These are phyloP conservation scores for Priocnemis perturbator DNA, from an alignment of 2,888 invertebrate species.

Conservation along the genomic window DNA sequence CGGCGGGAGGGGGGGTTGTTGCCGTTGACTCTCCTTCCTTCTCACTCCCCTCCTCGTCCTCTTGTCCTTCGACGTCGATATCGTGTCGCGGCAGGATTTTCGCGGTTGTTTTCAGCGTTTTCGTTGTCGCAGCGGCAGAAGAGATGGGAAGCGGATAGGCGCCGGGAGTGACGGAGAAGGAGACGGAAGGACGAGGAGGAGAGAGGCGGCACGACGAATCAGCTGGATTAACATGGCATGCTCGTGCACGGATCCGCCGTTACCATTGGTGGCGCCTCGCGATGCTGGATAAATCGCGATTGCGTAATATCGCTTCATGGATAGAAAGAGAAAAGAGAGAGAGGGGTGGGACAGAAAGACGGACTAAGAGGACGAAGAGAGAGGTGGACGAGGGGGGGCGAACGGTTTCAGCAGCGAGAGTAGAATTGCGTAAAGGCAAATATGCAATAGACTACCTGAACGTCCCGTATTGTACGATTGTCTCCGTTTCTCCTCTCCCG, in stretches of 20 bases:
- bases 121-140: background rate
- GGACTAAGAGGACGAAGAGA: slow-evolving; percentile 1
- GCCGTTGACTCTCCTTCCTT: slow-evolving; percentile 16
- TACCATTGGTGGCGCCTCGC: background rate
- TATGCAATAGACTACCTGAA: slow-evolving; percentile 66
- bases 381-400: slow-evolving; percentile 17
- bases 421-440: slow-evolving; percentile 70
- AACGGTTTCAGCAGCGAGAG: slow-evolving; percentile 40
- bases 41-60: background rate
- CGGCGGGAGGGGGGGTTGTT: too few relatives aligned
- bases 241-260: too few relatives aligned
- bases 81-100: slow-evolving; percentile 1
- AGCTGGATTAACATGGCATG: too few relatives aligned
- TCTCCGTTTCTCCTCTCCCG: slow-evolving; percentile 58
- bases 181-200: background rate
- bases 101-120: background rate
- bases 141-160: too few relatives aligned
- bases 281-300: slow-evolving; percentile 56
- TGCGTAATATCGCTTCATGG: slow-evolving; percentile 63
- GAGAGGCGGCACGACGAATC: too few relatives aligned
- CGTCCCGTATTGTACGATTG: slow-evolving; percentile 65
- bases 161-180: background rate
- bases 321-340: slow-evolving; percentile 5
- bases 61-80: slow-evolving; percentile 10
- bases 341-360: background rate